These are phyloP conservation scores for Octopus sinensis DNA, from an alignment of 1,140 invertebrate species.

Conservation along the genomic window DNA sequence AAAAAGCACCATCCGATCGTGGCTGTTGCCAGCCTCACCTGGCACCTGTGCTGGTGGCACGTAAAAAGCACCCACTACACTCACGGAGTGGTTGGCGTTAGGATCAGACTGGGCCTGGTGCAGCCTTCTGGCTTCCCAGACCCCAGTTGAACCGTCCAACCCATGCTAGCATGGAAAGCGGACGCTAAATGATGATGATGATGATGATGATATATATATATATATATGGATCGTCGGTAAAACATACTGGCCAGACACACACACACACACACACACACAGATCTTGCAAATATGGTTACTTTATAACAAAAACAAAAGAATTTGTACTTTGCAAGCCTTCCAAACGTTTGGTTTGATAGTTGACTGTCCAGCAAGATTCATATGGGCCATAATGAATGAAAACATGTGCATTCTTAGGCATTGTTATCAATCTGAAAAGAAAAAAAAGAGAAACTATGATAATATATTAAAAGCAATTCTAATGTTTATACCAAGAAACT, in stretches of 20 bases:
- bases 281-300: neutral
- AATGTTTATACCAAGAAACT: no score
- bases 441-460: neutral
- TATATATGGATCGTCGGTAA: neutral
- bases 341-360: slow-evolving; percentile 33
- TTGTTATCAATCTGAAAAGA: slow-evolving; percentile 15
- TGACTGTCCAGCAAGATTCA: slow-evolving; percentile 34
- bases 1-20: no score
- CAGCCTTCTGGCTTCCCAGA: no score
- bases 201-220: no score
- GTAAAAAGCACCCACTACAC: no score
- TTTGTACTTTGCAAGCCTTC: slow-evolving; percentile 34
- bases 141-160: no score
- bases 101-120: no score
- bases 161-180: no score
- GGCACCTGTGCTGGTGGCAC: no score
- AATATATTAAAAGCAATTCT: neutral
- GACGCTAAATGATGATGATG: no score
- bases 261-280: neutral
- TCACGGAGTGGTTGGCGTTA: no score
- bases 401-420: slow-evolving; percentile 35
- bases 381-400: slow-evolving; percentile 43
- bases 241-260: neutral
- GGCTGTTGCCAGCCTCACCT: no score
- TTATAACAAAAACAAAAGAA: neutral